Base-by-base conservation (phyloP, 2,888 invertebrate species). In the Hecatera dysodea region DNA sequence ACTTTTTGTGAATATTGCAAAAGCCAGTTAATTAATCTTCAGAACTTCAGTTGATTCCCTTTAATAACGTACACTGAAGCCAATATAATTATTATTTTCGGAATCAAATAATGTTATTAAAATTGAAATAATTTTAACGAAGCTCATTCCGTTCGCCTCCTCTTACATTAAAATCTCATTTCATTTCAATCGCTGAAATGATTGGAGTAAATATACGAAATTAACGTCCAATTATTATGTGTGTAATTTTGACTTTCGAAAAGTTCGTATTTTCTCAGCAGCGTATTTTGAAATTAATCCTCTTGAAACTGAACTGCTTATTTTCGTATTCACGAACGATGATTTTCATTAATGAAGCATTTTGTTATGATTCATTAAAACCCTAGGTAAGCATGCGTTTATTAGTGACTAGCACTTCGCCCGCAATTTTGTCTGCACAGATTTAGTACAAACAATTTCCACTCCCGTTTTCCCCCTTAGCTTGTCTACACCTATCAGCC, bases 151-250 rank as follows among this genome's bases (percentile, higher is more conserved):
- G 70, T 53, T 70, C 46, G 33, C 48, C 19, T 56, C 52, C 46
- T 70, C 22, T 42, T 59, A 68, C 33, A 75, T 70, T 75, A 76
- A 75, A 75, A 70, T 59, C 69, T 59, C 70, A 76, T 75, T 74
- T 74, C 29, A 52, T 62, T 75, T 75, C 62, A 75, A 70, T 76
- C 36, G 52, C 70, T 19, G 48, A 70, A 72, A 53, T 70, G 70
- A 76, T 76, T 75, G 74, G 46, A 53, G 70, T 63, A 53, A 69
- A 75, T 76, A 70, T 70, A 27, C 27, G 27, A 75, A 70, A 70
- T 70, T 76, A 76, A 75, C 27, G 33, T 53, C 39, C 62, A 77
- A 60, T 72, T 72, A 65, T 71, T 65, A 61, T 36, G 67, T 63
- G 44, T 36, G 76, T 70, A 46, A 72, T 72, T 65, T 72, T 56